Evolutionary conservation across 2,797 vertebrate genomes (phyloP).

Genomic region (Acipenser oxyrinchus): DNA sequence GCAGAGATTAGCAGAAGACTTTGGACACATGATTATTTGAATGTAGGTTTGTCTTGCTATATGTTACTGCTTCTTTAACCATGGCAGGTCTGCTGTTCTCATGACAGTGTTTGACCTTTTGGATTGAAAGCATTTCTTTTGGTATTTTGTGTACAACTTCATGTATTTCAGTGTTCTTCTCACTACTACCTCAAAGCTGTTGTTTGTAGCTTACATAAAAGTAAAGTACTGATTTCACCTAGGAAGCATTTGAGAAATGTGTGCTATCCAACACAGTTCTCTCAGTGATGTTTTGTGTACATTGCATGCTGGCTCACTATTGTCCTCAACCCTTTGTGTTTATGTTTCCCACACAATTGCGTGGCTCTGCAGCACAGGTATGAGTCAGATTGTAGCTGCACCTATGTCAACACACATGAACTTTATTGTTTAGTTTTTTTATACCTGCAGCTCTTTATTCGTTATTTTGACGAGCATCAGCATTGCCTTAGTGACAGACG

Average conservation of each 20-base stretch:
- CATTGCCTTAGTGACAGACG: no score
- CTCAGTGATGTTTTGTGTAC: constrained; percentile 6
- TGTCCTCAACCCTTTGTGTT: constrained; percentile 6
- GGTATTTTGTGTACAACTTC: constrained; percentile 5
- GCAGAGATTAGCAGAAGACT: no score
- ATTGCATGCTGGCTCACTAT: background rate
- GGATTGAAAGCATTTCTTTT: background rate
- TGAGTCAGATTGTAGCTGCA: no score
- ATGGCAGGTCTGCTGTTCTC: no score
- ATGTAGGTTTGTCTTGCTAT: no score
- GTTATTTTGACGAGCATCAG: no score
- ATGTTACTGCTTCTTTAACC: no score
- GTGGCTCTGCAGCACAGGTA: no score
- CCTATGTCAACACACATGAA: background rate
- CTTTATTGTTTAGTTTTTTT: background rate
- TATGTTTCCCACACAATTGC: constrained; percentile 10
- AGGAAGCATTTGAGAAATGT: background rate
- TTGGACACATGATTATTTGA: no score
- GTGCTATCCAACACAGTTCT: background rate
- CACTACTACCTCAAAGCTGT: constrained; percentile 9
- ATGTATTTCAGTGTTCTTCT: constrained; percentile 17
- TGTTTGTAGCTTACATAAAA: background rate
- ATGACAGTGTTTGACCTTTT: no score
- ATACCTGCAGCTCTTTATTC: constrained; percentile 4
- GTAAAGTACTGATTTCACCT: no score